Conservation (phyloP, 2,888 invertebrate genomes). For the Lagria hirta region DNA sequence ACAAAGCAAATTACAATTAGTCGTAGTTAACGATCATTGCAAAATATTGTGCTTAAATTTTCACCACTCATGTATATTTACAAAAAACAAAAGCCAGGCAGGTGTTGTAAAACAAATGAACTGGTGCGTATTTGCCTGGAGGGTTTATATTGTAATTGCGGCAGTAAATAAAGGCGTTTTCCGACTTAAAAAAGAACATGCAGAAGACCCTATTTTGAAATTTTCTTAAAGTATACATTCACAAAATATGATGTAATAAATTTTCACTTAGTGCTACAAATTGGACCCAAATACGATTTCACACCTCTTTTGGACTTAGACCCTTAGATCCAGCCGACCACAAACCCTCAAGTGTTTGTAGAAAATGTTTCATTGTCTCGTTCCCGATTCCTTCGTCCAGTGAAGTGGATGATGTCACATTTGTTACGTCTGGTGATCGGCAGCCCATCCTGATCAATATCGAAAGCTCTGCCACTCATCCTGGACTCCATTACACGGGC, state of each 20-base stretch:
- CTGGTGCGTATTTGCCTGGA: too few species aligned
- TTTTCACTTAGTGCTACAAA: slow-evolving; percentile 24
- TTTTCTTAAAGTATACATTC: too few species aligned
- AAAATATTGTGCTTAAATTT: too few species aligned
- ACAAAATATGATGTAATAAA: slow-evolving; percentile 26
- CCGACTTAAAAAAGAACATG: too few species aligned
- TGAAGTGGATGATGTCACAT: slow-evolving; percentile 44
- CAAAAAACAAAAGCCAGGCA: too few species aligned
- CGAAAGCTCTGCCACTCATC: slow-evolving; percentile 13
- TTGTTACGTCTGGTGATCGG: slow-evolving; percentile 45
- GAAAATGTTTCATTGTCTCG: slow-evolving; percentile 20
- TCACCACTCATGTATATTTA: too few species aligned
- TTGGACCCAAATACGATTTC: slow-evolving; percentile 27
- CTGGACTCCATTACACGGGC: slow-evolving; percentile 15
- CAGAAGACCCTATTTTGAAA: too few species aligned
- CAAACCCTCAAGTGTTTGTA: slow-evolving; percentile 5
- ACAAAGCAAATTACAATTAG: slow-evolving; percentile 25
- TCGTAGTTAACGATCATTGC: slow-evolving; percentile 10
- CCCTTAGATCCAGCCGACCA: slow-evolving; percentile 1
- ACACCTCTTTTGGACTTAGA: too few species aligned
- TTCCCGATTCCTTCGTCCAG: slow-evolving; percentile 31
- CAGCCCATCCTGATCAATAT: slow-evolving; percentile 42
- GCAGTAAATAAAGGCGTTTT: too few species aligned
- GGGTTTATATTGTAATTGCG: too few species aligned
- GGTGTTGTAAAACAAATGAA: too few species aligned